Conservation (phyloP, 2,888 invertebrate genomes). For the Acanthosepion pharaonis region DNA sequence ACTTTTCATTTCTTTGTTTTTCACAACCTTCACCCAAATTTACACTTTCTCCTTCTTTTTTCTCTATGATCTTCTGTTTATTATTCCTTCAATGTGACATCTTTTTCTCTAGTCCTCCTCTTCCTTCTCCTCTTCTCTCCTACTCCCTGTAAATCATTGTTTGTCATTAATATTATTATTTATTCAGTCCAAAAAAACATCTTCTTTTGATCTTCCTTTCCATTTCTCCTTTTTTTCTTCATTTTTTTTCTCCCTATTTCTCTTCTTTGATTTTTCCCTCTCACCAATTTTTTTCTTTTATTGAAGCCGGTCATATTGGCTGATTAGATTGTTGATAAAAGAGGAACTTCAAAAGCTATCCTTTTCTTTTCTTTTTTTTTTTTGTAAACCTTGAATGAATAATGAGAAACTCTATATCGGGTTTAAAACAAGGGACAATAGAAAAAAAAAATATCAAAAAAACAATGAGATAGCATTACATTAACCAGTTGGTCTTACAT, state of each 20-base stretch:
- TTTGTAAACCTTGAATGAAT: not conserved
- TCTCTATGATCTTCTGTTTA: not conserved
- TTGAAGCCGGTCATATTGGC: not conserved
- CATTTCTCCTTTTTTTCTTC: not conserved
- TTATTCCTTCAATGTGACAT: not conserved
- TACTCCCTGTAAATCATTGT: not conserved
- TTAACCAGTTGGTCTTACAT: not conserved
- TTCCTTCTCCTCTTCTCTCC: not conserved
- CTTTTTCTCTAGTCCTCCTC: not conserved
- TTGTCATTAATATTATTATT: not conserved
- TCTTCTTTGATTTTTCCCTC: too few relatives aligned
- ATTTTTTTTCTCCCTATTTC: too few relatives aligned
- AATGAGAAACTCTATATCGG: constrained; percentile 22
- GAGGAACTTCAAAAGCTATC: not conserved
- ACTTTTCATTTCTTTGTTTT: not conserved
- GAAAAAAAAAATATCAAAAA: not conserved
- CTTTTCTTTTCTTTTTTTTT: not conserved
- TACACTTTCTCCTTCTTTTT: too few relatives aligned
- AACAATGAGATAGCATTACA: not conserved
- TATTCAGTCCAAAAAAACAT: not conserved
- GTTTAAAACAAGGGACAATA: constrained; percentile 6
- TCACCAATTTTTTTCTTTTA: not conserved
- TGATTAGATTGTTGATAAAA: constrained; percentile 18
- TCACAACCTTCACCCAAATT: too few relatives aligned
- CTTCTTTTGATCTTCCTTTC: not conserved